phyloP scores from a whole-genome alignment of 2,113 vertebrate species.

The Halichoerus grypus region DNA sequence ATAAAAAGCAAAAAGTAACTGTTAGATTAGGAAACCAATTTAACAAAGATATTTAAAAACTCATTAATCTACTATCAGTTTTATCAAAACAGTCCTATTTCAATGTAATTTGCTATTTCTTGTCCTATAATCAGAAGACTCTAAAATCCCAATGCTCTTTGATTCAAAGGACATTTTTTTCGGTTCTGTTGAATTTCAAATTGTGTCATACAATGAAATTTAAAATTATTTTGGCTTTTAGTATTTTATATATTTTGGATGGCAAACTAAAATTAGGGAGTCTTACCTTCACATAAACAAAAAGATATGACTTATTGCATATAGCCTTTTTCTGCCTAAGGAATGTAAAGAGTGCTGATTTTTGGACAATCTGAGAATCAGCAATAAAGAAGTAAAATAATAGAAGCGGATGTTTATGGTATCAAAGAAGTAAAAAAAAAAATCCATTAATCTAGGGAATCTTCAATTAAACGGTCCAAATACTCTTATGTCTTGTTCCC shows the following conservation, averaged over 20 bases:
- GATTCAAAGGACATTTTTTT: slow-evolving; percentile 16
- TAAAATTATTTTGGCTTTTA: slow-evolving; percentile 45
- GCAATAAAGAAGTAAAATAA: slow-evolving; percentile 54
- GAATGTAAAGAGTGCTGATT: not conserved
- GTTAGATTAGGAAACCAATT: slow-evolving; percentile 35
- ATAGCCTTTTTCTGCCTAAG: not conserved
- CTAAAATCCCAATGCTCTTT: slow-evolving; percentile 35
- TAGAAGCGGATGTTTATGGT: not conserved
- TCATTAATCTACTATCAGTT: slow-evolving; percentile 18
- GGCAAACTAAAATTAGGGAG: slow-evolving; percentile 11
- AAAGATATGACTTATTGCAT: not conserved
- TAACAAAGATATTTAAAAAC: slow-evolving; percentile 37
- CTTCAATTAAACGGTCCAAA: not conserved
- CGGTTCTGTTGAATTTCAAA: not conserved
- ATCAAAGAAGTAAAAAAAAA: not conserved
- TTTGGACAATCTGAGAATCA: not conserved
- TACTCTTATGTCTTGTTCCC: not conserved
- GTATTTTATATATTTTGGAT: slow-evolving; percentile 29
- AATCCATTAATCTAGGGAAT: not conserved
- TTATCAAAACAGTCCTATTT: slow-evolving; percentile 56
- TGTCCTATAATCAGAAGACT: slow-evolving; percentile 39
- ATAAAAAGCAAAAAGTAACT: slow-evolving; percentile 29
- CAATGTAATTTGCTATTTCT: slow-evolving; percentile 22
- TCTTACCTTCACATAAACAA: slow-evolving; percentile 21
- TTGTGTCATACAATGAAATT: slow-evolving; percentile 10